Percentiles rank a stretch among this genome's conserved stretches.
These are phyloP conservation scores for Megalurothrips usitatus DNA, from an alignment of 2,888 invertebrate species.

Conservation along the genomic window DNA sequence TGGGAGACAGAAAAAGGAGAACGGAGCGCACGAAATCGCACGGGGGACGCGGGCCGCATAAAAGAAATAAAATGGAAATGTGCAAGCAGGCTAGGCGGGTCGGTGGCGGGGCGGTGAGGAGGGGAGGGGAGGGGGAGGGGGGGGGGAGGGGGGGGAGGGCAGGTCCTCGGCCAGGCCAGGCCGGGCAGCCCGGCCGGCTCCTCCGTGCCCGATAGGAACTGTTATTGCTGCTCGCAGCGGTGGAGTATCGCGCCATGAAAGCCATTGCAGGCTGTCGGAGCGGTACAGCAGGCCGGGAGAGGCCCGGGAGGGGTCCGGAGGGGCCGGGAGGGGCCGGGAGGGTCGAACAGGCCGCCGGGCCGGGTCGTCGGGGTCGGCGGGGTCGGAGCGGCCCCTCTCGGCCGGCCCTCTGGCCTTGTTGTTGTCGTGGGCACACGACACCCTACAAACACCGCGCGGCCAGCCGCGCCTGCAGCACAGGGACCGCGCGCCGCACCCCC, in stretches of 20 bases:
- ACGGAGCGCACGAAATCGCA: not conserved
- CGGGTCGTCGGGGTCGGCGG: too few relatives aligned
- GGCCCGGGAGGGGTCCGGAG: not conserved
- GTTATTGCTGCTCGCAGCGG: slow-evolving; percentile 18
- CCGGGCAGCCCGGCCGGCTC: not conserved
- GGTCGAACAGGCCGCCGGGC: too few relatives aligned
- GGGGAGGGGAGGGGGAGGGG: not conserved
- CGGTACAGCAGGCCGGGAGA: not conserved
- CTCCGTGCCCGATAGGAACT: not conserved
- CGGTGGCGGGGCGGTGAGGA: not conserved
- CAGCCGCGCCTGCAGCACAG: too few relatives aligned
- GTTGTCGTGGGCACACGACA: too few relatives aligned
- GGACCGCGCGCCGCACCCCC: too few relatives aligned
- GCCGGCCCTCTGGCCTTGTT: too few relatives aligned
- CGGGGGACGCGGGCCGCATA: slow-evolving; percentile 6
- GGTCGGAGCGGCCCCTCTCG: too few relatives aligned
- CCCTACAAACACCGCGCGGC: too few relatives aligned
- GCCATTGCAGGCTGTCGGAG: not conserved
- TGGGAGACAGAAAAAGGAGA: not conserved
- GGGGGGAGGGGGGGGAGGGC: not conserved
- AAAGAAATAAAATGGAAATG: slow-evolving; percentile 27
- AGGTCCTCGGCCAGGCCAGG: not conserved
- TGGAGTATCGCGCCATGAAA: slow-evolving; percentile 1
- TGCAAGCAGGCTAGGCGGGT: not conserved
- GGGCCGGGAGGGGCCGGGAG: not conserved